A percentile compares a stretch with the other conserved stretches of the same genome.
Conservation (phyloP, 2,888 invertebrate species). For the Rotaria sp. region DNA sequence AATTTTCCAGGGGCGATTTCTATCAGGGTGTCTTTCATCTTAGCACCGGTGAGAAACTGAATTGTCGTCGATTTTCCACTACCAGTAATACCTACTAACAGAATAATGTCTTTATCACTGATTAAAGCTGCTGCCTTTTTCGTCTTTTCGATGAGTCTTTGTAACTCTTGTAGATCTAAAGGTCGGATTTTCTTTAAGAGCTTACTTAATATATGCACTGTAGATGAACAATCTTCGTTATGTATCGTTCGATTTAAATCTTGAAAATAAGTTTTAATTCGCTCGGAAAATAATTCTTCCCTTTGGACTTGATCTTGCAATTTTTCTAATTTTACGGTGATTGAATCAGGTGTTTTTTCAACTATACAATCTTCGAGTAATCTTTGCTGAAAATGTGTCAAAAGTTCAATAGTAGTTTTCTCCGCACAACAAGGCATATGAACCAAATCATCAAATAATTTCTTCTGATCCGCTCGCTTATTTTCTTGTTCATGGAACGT, state of each 20-base stretch:
- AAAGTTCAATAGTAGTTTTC: background rate
- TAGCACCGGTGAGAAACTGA: background rate
- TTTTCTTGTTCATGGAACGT: too few relatives aligned
- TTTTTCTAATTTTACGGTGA: background rate
- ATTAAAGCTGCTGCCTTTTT: background rate
- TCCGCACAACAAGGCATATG: conserved; percentile 7
- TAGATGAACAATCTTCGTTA: background rate
- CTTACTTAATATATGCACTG: background rate
- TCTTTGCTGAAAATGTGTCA: background rate
- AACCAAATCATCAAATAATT: background rate
- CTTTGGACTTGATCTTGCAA: background rate
- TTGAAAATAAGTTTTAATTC: background rate
- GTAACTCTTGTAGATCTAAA: background rate
- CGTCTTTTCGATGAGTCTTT: background rate
- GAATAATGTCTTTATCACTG: background rate
- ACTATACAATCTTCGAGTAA: background rate
- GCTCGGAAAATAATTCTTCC: background rate
- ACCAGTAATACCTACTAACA: background rate
- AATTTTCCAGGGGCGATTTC: background rate
- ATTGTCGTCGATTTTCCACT: background rate
- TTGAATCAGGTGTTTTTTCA: background rate
- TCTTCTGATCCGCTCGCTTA: background rate
- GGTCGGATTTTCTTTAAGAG: background rate
- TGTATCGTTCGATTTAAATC: background rate
- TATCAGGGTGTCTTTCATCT: background rate